Evolutionary conservation across 92 coral and sea anemone species (phyloP), one percentile per base, ranked within the genome.

Genomic region (Virgularia gustaviana): DNA sequence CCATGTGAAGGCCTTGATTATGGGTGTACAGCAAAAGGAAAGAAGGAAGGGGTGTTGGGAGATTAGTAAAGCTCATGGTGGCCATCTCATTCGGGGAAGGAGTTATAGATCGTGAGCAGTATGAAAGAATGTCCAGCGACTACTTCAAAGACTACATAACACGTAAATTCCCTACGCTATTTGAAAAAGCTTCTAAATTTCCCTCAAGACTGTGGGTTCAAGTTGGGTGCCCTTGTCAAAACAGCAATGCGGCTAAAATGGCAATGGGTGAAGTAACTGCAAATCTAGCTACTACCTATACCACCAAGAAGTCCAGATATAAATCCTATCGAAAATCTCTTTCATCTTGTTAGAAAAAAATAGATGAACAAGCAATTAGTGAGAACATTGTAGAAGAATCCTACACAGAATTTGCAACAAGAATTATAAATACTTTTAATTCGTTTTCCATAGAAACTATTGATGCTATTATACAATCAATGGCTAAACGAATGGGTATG

Each of bases 181-280:
- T 63, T 56, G 9, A 38, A 8, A 54, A 31, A 33, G 53, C 58
- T 34, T 36, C 18, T 10, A 81, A 81, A 45, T 38, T 30, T 9
- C 53, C 33, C 6, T 78, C 57, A 10, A 72, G 57, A 16, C 33
- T 79, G 22, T 79, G 78, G 78, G 35, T 79, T 13, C 83, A 79
- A 65, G 76, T 63, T 60, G 77, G 77, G 13, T 64, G 63, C 49
- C 85, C 81, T 7, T 38, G 81, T 68, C 85, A 81, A 54, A 75
- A 81, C 23, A 62, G 83, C 45, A 65, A 53, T 15, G 49, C 19
- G 9, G 79, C 79, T 22, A 13, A 57, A 56, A 27, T 53, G 32
- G 83, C 47, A 54, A 27, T 71, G 56, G 16, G 38, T 1, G 70
- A 73, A 11, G 27, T 37, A 6, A 36, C 12, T 0, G 63, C 63